Conservation (phyloP, 2,113 vertebrate genomes). For the Bubalus kerabau region DNA sequence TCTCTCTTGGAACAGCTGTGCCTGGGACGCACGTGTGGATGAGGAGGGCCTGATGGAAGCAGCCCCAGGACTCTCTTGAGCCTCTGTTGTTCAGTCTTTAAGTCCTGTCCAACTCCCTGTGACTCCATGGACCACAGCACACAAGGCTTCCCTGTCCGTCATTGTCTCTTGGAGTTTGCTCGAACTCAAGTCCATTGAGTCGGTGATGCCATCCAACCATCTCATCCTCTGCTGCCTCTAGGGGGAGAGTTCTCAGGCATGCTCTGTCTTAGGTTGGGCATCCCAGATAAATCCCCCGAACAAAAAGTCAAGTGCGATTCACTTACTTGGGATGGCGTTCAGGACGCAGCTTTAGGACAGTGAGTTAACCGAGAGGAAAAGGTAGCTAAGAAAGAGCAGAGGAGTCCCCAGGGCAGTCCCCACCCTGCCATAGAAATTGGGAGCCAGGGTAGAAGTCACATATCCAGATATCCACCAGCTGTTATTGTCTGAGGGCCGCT, state of each 20-base stretch:
- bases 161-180: not conserved
- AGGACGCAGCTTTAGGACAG: not conserved
- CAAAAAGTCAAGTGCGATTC: not conserved
- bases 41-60: not conserved
- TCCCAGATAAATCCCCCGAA: not conserved
- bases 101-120: not conserved
- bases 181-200: not conserved
- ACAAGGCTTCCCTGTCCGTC: not conserved
- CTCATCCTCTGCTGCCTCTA: not conserved
- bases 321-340: not conserved
- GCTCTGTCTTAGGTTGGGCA: not conserved
- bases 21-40: accelerated
- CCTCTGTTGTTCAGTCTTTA: not conserved
- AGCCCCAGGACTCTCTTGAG: not conserved
- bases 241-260: not conserved
- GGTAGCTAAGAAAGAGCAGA: not conserved
- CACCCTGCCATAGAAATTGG: not conserved
- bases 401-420: too few relatives aligned
- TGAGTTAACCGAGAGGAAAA: not conserved
- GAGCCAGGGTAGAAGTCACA: not conserved
- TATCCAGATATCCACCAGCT: not conserved
- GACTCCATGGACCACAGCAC: not conserved
- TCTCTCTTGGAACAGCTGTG: not conserved
- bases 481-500: not conserved
- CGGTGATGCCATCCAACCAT: not conserved